These are phyloP conservation scores for Sorex araneus DNA, from an alignment of 2,113 vertebrate species.

Conservation along the genomic window DNA sequence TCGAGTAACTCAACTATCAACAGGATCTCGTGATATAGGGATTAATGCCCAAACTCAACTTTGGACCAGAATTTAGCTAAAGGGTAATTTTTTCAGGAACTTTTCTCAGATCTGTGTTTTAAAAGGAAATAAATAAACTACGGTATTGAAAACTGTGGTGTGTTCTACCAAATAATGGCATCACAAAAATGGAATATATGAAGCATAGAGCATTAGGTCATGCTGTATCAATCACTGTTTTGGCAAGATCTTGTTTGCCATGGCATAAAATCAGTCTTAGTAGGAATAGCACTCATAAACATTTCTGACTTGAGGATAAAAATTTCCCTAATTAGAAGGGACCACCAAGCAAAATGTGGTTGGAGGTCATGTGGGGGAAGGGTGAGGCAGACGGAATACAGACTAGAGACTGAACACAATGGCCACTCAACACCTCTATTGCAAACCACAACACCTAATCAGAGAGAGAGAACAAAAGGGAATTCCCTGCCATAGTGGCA, in stretches of 20 bases:
- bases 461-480: too few relatives aligned
- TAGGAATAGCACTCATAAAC: background rate
- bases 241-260: background rate
- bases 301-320: background rate
- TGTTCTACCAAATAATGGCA: background rate
- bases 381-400: too few relatives aligned
- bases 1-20: too few relatives aligned
- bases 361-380: too few relatives aligned
- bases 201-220: background rate
- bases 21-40: too few relatives aligned
- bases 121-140: constrained; percentile 3
- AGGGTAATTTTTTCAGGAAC: background rate
- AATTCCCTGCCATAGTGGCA: too few relatives aligned
- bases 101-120: background rate
- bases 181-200: background rate
- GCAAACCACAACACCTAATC: too few relatives aligned
- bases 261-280: background rate
- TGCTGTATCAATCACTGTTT: background rate
- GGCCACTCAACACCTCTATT: too few relatives aligned
- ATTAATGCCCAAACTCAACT: background rate
- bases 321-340: background rate
- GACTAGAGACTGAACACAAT: too few relatives aligned
- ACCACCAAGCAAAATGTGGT: too few relatives aligned
- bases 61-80: background rate
- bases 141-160: constrained; percentile 32